phyloP scores from a whole-genome alignment of 1,140 invertebrate species.

The Lepidurus couesii region DNA sequence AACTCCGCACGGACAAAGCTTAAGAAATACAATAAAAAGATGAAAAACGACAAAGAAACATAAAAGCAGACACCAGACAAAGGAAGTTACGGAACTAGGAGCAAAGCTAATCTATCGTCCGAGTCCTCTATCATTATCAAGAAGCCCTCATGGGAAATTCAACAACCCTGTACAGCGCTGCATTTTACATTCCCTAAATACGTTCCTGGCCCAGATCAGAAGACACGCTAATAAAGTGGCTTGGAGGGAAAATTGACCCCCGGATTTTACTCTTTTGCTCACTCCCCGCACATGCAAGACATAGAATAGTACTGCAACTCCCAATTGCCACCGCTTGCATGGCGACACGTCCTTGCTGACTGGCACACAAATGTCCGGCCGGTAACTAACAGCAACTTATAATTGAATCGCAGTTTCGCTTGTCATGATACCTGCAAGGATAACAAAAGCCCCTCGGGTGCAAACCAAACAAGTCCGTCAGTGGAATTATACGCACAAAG shows the following conservation, averaged over 20 bases:
- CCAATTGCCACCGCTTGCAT: neutral
- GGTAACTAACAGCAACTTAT: neutral
- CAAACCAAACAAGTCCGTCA: neutral
- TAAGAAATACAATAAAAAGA: neutral
- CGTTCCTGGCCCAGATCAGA: neutral
- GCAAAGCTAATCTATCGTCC: constrained; percentile 14
- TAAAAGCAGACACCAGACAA: neutral
- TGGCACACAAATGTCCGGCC: neutral
- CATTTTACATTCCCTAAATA: constrained; percentile 3
- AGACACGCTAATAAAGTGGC: neutral
- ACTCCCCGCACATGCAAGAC: neutral
- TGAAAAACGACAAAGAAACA: neutral
- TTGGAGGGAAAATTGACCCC: neutral
- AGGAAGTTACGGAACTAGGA: neutral
- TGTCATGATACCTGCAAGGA: neutral
- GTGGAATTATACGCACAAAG: neutral
- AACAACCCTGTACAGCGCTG: neutral
- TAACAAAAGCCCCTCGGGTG: neutral
- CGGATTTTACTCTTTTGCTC: neutral
- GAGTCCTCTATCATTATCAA: constrained; percentile 7
- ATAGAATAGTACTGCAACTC: neutral
- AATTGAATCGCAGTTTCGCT: neutral
- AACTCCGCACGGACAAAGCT: no score
- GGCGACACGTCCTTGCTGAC: neutral
- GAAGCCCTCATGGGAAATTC: neutral